A percentile compares a stretch with the other conserved stretches of the same genome.
These are phyloP conservation scores for Python bivittatus DNA, from an alignment of 2,113 vertebrate species.

Conservation along the genomic window DNA sequence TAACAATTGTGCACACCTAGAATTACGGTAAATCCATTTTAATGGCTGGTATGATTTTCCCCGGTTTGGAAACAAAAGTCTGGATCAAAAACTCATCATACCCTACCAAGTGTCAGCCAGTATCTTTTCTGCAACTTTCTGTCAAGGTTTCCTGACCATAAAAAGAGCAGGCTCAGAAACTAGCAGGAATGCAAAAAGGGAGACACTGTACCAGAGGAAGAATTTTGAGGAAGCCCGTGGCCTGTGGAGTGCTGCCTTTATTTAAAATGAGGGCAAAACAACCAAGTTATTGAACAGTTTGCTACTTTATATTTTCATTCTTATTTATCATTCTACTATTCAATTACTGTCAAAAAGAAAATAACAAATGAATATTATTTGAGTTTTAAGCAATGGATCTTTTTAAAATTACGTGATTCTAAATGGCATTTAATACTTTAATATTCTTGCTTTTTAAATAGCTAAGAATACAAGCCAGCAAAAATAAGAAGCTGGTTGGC, in stretches of 20 bases:
- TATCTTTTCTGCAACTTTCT: not conserved
- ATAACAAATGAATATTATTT: conserved; percentile 7
- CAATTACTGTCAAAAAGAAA: conserved; percentile 44
- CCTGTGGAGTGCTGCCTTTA: conserved; percentile 38
- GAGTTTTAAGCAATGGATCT: conserved; percentile 19
- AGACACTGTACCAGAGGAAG: not conserved
- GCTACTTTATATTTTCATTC: conserved; percentile 49
- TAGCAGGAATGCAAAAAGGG: not conserved
- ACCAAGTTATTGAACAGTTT: conserved; percentile 58
- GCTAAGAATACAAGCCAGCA: not conserved
- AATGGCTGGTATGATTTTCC: not conserved
- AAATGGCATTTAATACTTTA: not conserved
- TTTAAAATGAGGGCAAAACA: conserved; percentile 54
- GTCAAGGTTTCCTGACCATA: not conserved
- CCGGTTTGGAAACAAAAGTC: not conserved
- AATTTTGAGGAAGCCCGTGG: not conserved
- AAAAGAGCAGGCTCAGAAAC: not conserved
- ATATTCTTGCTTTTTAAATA: conserved; percentile 7
- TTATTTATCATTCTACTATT: conserved; percentile 44
- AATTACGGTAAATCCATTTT: not conserved
- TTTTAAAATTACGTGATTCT: conserved; percentile 22
- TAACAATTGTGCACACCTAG: not conserved
- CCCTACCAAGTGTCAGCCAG: not conserved
- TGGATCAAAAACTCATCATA: not conserved
- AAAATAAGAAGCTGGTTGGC: not conserved